phyloP scores from a whole-genome alignment of 2,113 vertebrate genomes.

The Spermophilus dauricus region DNA sequence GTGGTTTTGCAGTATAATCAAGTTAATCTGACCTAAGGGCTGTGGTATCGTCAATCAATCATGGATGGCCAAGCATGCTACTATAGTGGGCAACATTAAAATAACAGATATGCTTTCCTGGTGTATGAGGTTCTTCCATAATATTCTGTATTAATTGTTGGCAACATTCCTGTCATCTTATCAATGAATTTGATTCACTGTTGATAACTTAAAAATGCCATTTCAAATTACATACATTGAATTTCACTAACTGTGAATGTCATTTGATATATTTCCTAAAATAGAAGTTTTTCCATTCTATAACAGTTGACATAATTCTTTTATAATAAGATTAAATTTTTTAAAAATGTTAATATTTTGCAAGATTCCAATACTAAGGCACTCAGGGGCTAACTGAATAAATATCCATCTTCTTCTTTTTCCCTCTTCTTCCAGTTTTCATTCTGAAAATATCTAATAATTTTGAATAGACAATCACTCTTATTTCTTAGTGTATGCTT shows the following conservation, averaged over 20 bases:
- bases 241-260: conserved; percentile 10
- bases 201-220: background rate
- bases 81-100: background rate
- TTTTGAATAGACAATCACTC: background rate
- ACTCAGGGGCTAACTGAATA: background rate
- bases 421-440: background rate
- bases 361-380: background rate
- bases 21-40: background rate
- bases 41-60: background rate
- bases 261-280: background rate
- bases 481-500: conserved; percentile 20
- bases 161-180: background rate
- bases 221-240: background rate
- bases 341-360: background rate
- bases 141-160: background rate
- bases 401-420: background rate
- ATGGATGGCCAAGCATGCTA: background rate
- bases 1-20: conserved; percentile 1
- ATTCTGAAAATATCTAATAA: background rate
- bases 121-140: background rate
- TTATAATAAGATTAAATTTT: background rate
- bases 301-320: background rate
- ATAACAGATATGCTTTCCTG: background rate
- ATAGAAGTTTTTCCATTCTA: background rate
- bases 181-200: background rate